phyloP scores from a whole-genome alignment of 2,888 invertebrate genomes.

The Microctonus hyperodae region DNA sequence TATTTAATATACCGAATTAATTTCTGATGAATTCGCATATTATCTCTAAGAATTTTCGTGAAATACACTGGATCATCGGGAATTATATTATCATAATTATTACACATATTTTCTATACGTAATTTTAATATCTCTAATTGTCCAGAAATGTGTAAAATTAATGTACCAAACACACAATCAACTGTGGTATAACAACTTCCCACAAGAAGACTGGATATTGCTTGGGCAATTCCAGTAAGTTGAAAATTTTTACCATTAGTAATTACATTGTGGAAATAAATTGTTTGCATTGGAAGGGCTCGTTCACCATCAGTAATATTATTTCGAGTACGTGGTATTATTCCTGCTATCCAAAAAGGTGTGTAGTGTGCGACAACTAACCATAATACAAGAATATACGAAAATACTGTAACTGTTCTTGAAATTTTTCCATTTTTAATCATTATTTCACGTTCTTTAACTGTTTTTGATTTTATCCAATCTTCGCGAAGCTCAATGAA shows the following conservation, averaged over 20 bases:
- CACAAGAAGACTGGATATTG: conserved; percentile 24
- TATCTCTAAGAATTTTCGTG: not conserved
- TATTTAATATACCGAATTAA: not conserved
- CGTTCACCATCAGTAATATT: conserved; percentile 34
- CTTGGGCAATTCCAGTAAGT: conserved; percentile 29
- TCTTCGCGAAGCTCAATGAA: conserved; percentile 27
- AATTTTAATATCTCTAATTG: conserved; percentile 31
- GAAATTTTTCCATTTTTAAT: conserved; percentile 31
- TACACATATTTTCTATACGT: conserved; percentile 13
- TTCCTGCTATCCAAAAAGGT: conserved; percentile 26
- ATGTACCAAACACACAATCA: conserved; percentile 32
- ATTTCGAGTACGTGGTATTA: conserved; percentile 29
- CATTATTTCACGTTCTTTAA: conserved; percentile 30
- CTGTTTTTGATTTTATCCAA: conserved; percentile 30
- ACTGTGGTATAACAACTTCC: conserved; percentile 32
- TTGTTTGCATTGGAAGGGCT: conserved; percentile 29
- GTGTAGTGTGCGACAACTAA: conserved; percentile 18
- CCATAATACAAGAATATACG: conserved; percentile 21
- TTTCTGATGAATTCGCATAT: not conserved
- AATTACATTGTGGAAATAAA: conserved; percentile 29
- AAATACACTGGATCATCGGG: not conserved
- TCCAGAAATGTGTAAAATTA: conserved; percentile 34
- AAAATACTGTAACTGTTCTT: conserved; percentile 29
- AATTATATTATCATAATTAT: conserved; percentile 9
- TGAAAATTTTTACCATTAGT: conserved; percentile 31